A percentile compares a stretch with the other conserved stretches of the same genome.
Conservation (phyloP, 2,797 vertebrate species). For the Cyprinella venusta region DNA sequence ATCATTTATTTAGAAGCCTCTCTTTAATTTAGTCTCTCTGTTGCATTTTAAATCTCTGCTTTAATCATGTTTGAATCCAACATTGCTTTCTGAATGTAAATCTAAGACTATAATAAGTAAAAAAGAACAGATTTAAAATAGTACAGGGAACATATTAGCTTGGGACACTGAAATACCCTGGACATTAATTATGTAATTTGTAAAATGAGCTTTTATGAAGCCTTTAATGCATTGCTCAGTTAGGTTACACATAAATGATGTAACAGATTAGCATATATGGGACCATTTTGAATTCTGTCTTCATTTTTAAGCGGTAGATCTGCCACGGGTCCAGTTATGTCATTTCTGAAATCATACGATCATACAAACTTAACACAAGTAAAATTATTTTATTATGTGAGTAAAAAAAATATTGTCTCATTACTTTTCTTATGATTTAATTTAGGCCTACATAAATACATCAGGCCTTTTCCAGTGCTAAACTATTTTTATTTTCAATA, state of each 20-base stretch:
- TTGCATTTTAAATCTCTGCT: background rate
- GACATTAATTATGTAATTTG: background rate
- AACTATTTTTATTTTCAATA: constrained; percentile 1
- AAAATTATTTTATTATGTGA: background rate
- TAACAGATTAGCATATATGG: background rate
- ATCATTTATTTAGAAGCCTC: constrained; percentile 44
- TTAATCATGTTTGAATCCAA: background rate
- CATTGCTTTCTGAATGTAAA: background rate
- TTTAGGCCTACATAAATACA: background rate
- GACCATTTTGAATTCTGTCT: background rate
- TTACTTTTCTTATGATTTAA: background rate
- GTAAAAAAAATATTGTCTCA: too few relatives aligned
- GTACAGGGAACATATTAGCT: background rate
- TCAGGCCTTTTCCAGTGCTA: background rate
- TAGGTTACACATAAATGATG: background rate
- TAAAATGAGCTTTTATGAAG: background rate
- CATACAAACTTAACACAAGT: background rate
- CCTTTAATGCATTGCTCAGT: background rate
- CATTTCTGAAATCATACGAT: background rate
- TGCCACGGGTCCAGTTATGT: background rate
- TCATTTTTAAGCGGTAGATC: background rate
- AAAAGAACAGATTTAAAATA: background rate
- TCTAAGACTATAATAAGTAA: background rate
- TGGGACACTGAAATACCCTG: background rate
- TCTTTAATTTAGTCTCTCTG: constrained; percentile 7